Evolutionary conservation across 2,797 vertebrate species (phyloP).

Genomic region (Hybognathus amarus): DNA sequence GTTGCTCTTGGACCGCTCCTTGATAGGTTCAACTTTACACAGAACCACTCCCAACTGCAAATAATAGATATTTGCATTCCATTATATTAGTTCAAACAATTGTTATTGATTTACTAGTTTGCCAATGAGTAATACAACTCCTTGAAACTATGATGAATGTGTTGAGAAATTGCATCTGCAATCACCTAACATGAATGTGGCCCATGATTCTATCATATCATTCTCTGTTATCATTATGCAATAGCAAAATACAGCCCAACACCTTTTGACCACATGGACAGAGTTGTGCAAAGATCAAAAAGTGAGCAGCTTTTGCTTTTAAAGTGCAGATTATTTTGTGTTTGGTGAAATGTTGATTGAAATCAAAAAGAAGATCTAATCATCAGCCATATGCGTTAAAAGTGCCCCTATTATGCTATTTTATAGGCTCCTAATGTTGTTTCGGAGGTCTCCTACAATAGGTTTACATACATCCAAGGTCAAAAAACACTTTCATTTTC

Average conservation of each 20-base stretch:
- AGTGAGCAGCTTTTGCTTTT: neutral
- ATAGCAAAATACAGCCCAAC: neutral
- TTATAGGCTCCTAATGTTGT: neutral
- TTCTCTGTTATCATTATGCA: neutral
- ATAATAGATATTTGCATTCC: neutral
- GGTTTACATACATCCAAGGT: neutral
- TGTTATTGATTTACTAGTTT: neutral
- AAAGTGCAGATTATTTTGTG: neutral
- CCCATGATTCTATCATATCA: neutral
- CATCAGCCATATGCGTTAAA: neutral
- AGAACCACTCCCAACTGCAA: constrained; percentile 16
- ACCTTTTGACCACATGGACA: neutral
- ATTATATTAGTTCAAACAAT: neutral
- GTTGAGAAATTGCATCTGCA: neutral
- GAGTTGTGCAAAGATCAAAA: neutral
- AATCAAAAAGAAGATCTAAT: neutral
- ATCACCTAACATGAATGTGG: neutral
- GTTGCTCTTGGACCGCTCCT: neutral
- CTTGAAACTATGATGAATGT: neutral
- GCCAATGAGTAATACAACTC: neutral
- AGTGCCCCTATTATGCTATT: neutral
- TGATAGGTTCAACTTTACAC: neutral
- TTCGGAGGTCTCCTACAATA: neutral
- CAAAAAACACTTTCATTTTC: no score
- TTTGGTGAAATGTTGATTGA: neutral